phyloP scores from a whole-genome alignment of 2,797 vertebrate species.

The Microchirus variegatus region DNA sequence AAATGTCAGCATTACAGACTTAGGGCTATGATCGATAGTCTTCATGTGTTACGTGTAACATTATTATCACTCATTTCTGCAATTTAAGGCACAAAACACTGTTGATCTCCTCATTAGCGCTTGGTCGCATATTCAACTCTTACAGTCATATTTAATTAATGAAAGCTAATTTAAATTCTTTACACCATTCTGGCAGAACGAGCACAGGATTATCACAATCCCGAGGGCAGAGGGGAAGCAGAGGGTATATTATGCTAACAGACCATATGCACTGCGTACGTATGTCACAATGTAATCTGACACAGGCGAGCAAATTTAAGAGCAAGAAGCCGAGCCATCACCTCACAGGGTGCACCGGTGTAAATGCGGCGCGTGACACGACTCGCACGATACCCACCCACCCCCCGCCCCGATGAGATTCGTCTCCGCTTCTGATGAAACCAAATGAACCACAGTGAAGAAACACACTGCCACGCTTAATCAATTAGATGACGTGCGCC shows the following conservation, averaged over 20 bases:
- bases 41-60: too few relatives aligned
- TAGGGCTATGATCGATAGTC: too few relatives aligned
- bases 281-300: neutral
- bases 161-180: slow-evolving; percentile 1
- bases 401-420: slow-evolving; percentile 40
- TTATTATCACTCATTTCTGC: too few relatives aligned
- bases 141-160: slow-evolving; percentile 10
- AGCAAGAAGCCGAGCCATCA: neutral
- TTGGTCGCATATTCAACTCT: too few relatives aligned
- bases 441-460: slow-evolving; percentile 2
- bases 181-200: neutral
- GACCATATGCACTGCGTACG: neutral
- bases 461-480: neutral
- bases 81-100: too few relatives aligned
- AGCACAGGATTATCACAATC: neutral
- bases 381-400: slow-evolving; percentile 33
- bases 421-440: slow-evolving; percentile 15
- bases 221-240: neutral
- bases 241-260: neutral
- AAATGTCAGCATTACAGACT: too few relatives aligned
- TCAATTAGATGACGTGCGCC: neutral
- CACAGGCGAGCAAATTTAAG: neutral
- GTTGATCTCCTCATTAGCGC: too few relatives aligned
- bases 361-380: slow-evolving; percentile 6
- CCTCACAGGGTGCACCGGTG: slow-evolving; percentile 26